phyloP scores from a whole-genome alignment of 2,888 invertebrate species.

The Platycheirus rosarum region DNA sequence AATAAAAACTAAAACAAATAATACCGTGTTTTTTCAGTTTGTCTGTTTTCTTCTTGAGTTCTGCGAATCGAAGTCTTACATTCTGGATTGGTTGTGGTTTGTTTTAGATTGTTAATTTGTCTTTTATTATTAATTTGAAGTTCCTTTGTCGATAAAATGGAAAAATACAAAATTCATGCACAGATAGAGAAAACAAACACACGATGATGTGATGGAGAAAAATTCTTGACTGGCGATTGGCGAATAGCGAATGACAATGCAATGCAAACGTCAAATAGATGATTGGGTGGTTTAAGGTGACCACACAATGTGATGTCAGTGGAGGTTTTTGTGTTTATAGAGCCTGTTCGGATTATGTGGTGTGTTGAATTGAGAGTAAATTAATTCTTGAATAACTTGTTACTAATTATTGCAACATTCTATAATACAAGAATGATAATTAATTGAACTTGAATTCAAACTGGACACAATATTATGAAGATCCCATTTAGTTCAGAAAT shows the following conservation, averaged over 20 bases:
- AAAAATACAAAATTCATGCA: constrained; percentile 61
- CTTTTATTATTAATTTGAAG: constrained; percentile 43
- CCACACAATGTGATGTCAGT: constrained; percentile 1
- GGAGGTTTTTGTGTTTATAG: constrained; percentile 10
- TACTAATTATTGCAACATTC: too few species aligned
- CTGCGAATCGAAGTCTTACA: constrained; percentile 52
- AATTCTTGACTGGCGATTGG: constrained; percentile 58
- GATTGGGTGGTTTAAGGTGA: constrained; percentile 39
- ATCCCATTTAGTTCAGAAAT: too few species aligned
- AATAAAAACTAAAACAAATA: constrained; percentile 41
- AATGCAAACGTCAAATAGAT: constrained; percentile 51
- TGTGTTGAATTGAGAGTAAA: too few species aligned
- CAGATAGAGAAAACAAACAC: constrained; percentile 72
- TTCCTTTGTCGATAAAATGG: constrained; percentile 48
- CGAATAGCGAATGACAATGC: too few species aligned
- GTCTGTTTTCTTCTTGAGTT: not conserved
- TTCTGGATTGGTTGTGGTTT: constrained; percentile 50
- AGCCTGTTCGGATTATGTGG: constrained; percentile 43
- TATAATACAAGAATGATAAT: too few species aligned
- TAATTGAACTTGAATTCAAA: too few species aligned
- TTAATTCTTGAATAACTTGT: too few species aligned
- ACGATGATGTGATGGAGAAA: constrained; percentile 47
- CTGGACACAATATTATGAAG: too few species aligned
- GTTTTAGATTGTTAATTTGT: constrained; percentile 47
- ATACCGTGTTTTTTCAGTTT: constrained; percentile 11